phyloP scores from a whole-genome alignment of 2,797 vertebrate genomes.

The Leptodactylus fallax region DNA sequence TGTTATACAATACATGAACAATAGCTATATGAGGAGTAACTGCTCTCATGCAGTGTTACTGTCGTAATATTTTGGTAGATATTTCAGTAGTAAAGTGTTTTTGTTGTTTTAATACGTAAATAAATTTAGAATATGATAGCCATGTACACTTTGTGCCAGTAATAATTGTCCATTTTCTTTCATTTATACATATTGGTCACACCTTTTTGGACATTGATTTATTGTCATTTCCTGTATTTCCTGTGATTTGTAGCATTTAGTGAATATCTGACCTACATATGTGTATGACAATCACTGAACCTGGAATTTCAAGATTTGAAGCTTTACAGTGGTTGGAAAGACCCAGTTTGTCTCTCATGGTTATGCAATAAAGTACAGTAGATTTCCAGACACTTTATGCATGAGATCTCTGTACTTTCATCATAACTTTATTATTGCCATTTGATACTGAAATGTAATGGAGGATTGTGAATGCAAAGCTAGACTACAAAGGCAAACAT shows the following conservation, averaged over 20 bases:
- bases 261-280: background rate
- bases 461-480: background rate
- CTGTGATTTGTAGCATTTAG: background rate
- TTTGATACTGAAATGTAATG: background rate
- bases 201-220: background rate
- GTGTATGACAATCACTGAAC: background rate
- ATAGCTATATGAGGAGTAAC: background rate
- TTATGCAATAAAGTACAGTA: no score
- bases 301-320: background rate
- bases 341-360: background rate
- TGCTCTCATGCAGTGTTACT: background rate
- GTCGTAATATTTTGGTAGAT: background rate
- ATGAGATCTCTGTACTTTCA: background rate
- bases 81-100: background rate
- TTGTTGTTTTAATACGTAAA: background rate
- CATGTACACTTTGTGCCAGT: background rate
- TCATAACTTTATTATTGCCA: background rate
- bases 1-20: background rate
- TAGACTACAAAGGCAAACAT: background rate
- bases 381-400: background rate
- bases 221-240: background rate
- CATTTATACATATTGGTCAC: background rate
- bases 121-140: background rate
- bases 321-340: background rate
- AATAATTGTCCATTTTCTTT: background rate